Conservation (phyloP, 2,797 vertebrate species). For the Falco cherrug region DNA sequence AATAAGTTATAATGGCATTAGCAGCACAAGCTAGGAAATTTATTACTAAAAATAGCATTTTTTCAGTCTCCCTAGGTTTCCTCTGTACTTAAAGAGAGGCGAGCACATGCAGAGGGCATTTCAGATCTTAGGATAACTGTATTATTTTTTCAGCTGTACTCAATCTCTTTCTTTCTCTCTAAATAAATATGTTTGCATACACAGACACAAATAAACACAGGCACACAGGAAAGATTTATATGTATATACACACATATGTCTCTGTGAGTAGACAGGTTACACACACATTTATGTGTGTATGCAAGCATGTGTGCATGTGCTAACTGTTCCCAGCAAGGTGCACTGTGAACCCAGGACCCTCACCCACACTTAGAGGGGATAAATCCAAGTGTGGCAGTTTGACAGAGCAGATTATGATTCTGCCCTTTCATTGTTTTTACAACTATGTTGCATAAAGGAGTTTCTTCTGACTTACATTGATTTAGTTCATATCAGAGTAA, state of each 20-base stretch:
- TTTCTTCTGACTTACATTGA: neutral
- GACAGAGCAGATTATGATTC: neutral
- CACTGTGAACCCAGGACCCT: neutral
- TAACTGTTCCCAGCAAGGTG: neutral
- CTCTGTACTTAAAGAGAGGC: neutral
- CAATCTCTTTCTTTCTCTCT: neutral
- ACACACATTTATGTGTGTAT: neutral
- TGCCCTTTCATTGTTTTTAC: neutral
- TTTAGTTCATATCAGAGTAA: neutral
- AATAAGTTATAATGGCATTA: slow-evolving; percentile 31
- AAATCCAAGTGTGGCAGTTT: neutral
- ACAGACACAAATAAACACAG: neutral
- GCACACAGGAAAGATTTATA: neutral
- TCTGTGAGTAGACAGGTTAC: neutral
- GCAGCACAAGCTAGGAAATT: slow-evolving; percentile 15
- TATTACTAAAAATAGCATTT: slow-evolving; percentile 46
- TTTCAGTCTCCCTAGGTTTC: slow-evolving; percentile 13
- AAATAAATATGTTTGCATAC: neutral
- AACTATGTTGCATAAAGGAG: neutral
- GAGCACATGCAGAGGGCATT: neutral
- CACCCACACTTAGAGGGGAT: fast-evolving
- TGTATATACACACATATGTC: neutral
- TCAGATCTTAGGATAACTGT: neutral
- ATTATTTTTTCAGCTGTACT: neutral
- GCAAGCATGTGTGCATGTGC: neutral